Percentiles rank a stretch among this genome's conserved stretches.
phyloP scores from a whole-genome alignment of 53 echinoderm and acorn worm species.

The Apostichopus leukothele region DNA sequence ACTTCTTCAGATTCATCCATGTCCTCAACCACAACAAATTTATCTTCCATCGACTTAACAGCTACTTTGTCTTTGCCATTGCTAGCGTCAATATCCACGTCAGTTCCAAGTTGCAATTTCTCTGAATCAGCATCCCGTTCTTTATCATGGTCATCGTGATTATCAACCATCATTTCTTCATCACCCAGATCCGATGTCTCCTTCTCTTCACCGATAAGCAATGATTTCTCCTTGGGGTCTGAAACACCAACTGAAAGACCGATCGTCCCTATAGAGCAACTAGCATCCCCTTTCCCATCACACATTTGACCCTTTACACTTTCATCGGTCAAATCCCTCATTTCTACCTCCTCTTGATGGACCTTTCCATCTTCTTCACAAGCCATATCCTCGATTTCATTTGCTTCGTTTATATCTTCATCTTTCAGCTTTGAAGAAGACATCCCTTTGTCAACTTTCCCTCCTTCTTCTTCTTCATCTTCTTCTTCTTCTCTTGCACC shows the following conservation, averaged over 20 bases:
- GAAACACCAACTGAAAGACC: background rate
- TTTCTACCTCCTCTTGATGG: background rate
- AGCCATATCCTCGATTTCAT: background rate
- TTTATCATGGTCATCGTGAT: background rate
- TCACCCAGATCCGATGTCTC: background rate
- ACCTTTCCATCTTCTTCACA: background rate
- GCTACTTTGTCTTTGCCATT: background rate
- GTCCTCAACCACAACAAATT: background rate
- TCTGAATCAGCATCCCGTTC: constrained; percentile 34
- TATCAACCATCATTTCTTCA: background rate
- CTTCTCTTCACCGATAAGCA: background rate
- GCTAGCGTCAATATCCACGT: constrained; percentile 18
- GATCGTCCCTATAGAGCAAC: background rate
- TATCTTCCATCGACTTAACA: background rate
- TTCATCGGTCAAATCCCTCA: background rate
- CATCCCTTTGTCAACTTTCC: background rate
- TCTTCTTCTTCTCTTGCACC: background rate
- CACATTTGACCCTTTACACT: background rate
- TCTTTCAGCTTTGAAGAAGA: background rate
- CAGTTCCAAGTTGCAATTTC: background rate
- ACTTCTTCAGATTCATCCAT: background rate
- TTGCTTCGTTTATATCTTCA: background rate
- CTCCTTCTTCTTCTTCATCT: background rate
- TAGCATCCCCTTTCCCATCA: background rate
- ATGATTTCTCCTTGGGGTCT: background rate